A percentile compares a stretch with the other conserved stretches of the same genome.
Evolutionary conservation across 2,113 vertebrate genomes (phyloP).

Genomic region (Formicarius rufipectus): DNA sequence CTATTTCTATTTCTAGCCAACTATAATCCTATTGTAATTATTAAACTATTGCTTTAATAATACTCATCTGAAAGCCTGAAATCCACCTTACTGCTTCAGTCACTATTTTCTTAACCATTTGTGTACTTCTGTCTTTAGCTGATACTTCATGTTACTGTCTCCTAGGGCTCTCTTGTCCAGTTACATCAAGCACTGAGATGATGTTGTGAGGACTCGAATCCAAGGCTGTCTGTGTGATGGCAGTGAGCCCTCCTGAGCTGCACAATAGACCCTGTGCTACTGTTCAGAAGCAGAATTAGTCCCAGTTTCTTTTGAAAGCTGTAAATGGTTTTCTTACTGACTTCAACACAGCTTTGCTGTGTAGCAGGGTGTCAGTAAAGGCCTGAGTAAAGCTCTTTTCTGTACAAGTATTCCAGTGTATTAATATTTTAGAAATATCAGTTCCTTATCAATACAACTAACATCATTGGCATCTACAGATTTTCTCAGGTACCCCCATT

Average conservation of each 20-base stretch:
- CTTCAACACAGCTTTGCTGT: background rate
- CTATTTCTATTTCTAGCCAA: too few species aligned
- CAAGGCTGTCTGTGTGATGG: background rate
- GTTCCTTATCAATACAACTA: background rate
- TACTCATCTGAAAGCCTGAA: background rate
- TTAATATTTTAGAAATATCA: background rate
- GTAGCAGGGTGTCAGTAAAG: background rate
- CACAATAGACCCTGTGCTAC: accelerated
- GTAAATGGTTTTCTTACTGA: background rate
- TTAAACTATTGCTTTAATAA: background rate
- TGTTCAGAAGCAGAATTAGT: background rate
- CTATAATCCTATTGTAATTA: background rate
- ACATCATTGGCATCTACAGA: background rate
- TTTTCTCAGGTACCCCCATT: background rate
- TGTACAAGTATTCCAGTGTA: background rate
- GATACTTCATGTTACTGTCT: background rate
- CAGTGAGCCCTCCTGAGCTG: background rate
- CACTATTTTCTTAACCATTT: background rate
- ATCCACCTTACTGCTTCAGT: background rate
- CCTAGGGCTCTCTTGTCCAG: background rate
- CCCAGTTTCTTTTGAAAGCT: background rate
- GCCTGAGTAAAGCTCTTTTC: background rate
- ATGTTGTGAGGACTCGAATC: background rate
- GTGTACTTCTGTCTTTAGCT: background rate
- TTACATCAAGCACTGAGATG: background rate